Evolutionary conservation across 2,113 vertebrate genomes (phyloP).

Genomic region (Eptesicus fuscus): DNA sequence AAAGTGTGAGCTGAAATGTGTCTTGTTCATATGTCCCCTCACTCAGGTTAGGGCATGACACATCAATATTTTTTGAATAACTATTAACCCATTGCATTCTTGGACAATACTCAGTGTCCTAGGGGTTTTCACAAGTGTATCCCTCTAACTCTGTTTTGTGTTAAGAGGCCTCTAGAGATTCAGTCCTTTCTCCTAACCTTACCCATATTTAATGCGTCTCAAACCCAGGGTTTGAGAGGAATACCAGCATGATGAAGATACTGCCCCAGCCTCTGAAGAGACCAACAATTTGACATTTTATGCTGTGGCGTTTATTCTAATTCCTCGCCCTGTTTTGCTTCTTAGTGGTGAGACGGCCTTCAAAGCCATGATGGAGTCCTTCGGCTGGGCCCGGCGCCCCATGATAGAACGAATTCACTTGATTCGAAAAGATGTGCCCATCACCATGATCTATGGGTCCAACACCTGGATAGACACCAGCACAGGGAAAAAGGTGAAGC

Average conservation of each 20-base stretch:
- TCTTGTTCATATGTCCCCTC: not conserved
- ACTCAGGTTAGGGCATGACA: not conserved
- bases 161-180: not conserved
- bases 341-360: constrained; percentile 91
- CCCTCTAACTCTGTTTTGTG: not conserved
- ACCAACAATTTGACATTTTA: not conserved
- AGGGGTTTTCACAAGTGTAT: not conserved
- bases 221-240: not conserved
- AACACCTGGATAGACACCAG: constrained; percentile 91
- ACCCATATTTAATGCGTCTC: not conserved
- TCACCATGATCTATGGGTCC: constrained; percentile 90
- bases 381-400: constrained; percentile 92
- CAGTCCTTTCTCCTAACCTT: not conserved
- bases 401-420: constrained; percentile 90
- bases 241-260: not conserved
- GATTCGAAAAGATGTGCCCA: constrained; percentile 85
- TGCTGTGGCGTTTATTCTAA: not conserved
- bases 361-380: constrained; percentile 88
- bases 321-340: not conserved
- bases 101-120: not conserved
- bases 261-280: not conserved
- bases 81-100: not conserved
- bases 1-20: not conserved
- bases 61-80: not conserved
- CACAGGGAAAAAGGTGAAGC: constrained; percentile 82